Base-by-base conservation (phyloP, 2,888 invertebrate genomes). In the Metacarcinus magister region DNA sequence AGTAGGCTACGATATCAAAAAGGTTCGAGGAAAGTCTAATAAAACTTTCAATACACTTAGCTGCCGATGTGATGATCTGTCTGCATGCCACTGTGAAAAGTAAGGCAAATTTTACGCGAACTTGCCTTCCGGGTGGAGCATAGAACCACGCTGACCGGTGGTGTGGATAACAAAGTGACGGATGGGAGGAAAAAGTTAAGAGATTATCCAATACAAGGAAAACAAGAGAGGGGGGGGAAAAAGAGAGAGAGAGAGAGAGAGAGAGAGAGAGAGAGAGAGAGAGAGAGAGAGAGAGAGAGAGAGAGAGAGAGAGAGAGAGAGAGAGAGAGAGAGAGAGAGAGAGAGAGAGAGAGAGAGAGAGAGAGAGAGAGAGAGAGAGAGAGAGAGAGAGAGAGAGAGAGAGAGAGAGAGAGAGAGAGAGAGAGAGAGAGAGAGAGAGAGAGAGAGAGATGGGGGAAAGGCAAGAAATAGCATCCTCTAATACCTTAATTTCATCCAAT, bases 341-440 rank as follows among this genome's bases (percentile, higher is more conserved):
- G n/a, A n/a, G n/a, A n/a, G n/a, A n/a, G n/a, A n/a, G n/a, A n/a
- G n/a, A n/a, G n/a, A n/a, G n/a, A n/a, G n/a, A n/a, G n/a, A n/a
- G n/a, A n/a, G n/a, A n/a, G n/a, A n/a, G n/a, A n/a, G n/a, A n/a
- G n/a, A n/a, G n/a, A n/a, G n/a, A n/a, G n/a, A n/a, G n/a, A n/a
- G n/a, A n/a, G n/a, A n/a, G n/a, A n/a, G n/a, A n/a, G n/a, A n/a
- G n/a, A n/a, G n/a, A n/a, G n/a, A 92, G 46, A 43, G 32, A n/a
- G 28, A 75, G 16, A 23, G 39, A 8, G 0, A 92, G 54, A 54
- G 54, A 92, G 92, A 92, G 28, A 10, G 28, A 46, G 48, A 92
- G 54, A 54, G 54, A 3, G 82, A 94, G 87, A 87, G 44, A 94
- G 75, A 94, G 87, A 44, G 46, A 82, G 94, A 94, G 43, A 87